Conservation (phyloP, 2,113 vertebrate species). For the Notothenia coriiceps region DNA sequence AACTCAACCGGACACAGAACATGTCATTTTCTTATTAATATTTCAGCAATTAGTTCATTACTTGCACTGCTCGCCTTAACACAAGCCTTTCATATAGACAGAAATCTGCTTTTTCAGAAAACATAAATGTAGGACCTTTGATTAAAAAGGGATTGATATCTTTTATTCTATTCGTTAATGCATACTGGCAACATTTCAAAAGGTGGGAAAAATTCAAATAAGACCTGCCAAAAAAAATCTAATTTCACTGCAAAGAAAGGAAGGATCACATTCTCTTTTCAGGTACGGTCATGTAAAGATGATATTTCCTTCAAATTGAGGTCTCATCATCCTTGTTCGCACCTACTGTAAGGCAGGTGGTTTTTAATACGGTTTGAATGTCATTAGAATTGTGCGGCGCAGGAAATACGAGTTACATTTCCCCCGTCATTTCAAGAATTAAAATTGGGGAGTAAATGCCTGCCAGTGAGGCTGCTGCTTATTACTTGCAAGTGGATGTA, state of each 20-base stretch:
- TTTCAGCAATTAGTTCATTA: conserved; percentile 56
- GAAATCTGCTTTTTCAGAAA: conserved; percentile 45
- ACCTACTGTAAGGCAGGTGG: neutral
- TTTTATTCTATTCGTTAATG: conserved; percentile 26
- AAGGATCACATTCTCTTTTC: neutral
- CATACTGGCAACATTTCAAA: conserved; percentile 29
- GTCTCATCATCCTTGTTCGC: conserved; percentile 4
- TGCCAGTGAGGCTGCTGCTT: conserved; percentile 4
- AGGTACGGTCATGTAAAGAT: conserved; percentile 36
- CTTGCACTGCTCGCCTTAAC: conserved; percentile 1
- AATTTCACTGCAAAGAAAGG: neutral
- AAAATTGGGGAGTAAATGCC: neutral
- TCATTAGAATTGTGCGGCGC: conserved; percentile 18
- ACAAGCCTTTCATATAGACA: conserved; percentile 41
- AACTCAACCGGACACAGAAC: conserved; percentile 35
- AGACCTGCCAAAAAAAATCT: neutral
- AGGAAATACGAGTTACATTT: neutral
- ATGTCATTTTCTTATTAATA: conserved; percentile 60
- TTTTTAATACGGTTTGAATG: conserved; percentile 12
- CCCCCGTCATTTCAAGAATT: neutral
- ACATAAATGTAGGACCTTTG: conserved; percentile 42
- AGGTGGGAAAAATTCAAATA: conserved; percentile 38
- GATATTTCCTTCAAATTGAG: conserved; percentile 25
- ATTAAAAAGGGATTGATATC: conserved; percentile 7
- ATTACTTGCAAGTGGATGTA: conserved; percentile 12